phyloP scores from a whole-genome alignment of 1,140 invertebrate genomes.

The Zaprionus ornatus region DNA sequence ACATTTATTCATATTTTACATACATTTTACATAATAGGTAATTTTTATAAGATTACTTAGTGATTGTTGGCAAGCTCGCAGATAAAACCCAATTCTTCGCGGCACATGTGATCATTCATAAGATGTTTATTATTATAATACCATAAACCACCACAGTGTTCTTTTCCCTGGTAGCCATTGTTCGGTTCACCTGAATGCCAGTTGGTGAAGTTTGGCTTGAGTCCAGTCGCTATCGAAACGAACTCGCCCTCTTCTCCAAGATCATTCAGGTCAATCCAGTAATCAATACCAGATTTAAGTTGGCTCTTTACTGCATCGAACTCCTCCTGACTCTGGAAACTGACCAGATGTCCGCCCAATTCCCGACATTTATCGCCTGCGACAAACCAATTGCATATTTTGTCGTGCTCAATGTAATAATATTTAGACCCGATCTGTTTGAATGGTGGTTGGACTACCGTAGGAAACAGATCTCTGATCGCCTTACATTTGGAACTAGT shows the following conservation, averaged over 20 bases:
- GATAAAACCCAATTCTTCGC: background rate
- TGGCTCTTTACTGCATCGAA: background rate
- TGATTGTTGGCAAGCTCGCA: background rate
- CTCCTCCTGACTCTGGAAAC: background rate
- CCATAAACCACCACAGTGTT: no score
- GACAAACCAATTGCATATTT: background rate
- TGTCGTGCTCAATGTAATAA: constrained; percentile 10
- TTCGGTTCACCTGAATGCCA: background rate
- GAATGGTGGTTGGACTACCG: background rate
- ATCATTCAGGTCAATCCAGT: background rate
- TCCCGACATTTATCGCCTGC: background rate
- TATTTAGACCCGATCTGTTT: constrained; percentile 5
- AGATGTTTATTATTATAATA: background rate
- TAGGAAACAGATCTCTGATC: no score
- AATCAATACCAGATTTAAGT: background rate
- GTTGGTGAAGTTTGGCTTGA: background rate
- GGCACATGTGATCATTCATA: background rate
- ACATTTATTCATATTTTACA: no score
- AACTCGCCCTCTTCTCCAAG: background rate
- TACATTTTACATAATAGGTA: no score
- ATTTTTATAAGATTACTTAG: background rate
- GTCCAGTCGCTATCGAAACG: background rate
- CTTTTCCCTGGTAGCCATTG: background rate
- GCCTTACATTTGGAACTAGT: background rate
- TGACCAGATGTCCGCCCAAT: constrained; percentile 1